Conservation (phyloP, 2,797 vertebrate species). For the Cheirogaleus major region DNA sequence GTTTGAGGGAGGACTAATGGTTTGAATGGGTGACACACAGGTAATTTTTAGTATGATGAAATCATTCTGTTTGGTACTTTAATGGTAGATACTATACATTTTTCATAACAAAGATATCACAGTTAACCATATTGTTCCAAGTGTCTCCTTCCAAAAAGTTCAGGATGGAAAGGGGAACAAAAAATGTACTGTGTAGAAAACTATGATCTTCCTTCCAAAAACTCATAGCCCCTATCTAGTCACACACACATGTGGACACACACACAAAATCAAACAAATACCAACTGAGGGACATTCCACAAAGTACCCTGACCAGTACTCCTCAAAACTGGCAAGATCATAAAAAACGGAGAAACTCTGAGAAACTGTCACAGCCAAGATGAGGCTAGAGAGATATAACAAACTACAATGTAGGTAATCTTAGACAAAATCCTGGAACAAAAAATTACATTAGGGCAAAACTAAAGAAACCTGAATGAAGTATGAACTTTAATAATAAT, state of each 20-base stretch:
- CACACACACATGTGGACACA: not conserved
- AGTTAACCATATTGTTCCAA: not conserved
- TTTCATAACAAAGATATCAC: not conserved
- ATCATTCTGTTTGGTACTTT: not conserved
- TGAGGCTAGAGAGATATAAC: not conserved
- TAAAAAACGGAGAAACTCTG: not conserved
- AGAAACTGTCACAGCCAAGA: not conserved
- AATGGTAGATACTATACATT: not conserved
- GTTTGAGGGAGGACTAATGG: not conserved
- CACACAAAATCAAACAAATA: not conserved
- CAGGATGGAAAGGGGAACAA: not conserved
- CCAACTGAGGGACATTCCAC: not conserved
- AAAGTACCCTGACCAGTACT: not conserved
- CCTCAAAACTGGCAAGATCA: not conserved
- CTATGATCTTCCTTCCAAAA: not conserved
- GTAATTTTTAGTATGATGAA: not conserved
- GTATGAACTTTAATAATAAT: not conserved
- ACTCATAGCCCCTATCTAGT: not conserved
- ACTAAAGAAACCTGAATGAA: not conserved
- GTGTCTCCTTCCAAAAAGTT: not conserved
- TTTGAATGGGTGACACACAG: not conserved
- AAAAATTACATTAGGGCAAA: not conserved
- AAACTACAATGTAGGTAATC: not conserved
- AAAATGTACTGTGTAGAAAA: not conserved
- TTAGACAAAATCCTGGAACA: not conserved